Conservation (phyloP, 2,113 vertebrate species). For the Buteo buteo region DNA sequence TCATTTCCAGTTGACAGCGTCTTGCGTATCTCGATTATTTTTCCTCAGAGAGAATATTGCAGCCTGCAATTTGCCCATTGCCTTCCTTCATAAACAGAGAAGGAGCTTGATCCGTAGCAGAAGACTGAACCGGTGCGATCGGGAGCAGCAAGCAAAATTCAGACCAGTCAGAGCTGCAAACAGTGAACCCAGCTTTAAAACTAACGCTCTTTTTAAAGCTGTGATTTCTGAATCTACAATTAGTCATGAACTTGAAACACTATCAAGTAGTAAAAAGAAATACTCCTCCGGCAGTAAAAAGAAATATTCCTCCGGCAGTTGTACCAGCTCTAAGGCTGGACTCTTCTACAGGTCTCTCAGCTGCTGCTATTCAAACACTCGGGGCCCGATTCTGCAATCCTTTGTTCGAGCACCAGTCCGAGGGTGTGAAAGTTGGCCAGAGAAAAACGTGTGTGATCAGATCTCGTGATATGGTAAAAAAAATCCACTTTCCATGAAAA, state of each 20-base stretch:
- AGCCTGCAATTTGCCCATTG: neutral
- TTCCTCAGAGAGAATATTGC: neutral
- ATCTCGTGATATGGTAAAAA: constrained; percentile 19
- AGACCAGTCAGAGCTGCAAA: neutral
- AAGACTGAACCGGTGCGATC: neutral
- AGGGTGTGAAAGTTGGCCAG: neutral
- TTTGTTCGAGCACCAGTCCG: constrained; percentile 15
- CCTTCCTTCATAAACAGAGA: neutral
- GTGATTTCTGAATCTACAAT: neutral
- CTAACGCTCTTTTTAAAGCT: neutral
- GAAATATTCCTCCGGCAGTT: neutral
- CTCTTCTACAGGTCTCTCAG: neutral
- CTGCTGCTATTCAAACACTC: neutral
- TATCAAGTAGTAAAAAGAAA: neutral
- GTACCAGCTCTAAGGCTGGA: neutral
- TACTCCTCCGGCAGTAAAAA: neutral
- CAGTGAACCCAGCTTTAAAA: neutral
- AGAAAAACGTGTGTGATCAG: neutral
- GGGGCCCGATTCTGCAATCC: neutral
- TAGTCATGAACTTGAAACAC: neutral
- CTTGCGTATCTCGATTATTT: fast-evolving
- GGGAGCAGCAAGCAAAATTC: neutral
- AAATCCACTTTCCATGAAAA: constrained; percentile 22
- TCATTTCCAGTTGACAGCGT: neutral
- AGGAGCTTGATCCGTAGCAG: neutral